Conservation (phyloP, 2,797 vertebrate genomes). For the Antrozous pallidus region DNA sequence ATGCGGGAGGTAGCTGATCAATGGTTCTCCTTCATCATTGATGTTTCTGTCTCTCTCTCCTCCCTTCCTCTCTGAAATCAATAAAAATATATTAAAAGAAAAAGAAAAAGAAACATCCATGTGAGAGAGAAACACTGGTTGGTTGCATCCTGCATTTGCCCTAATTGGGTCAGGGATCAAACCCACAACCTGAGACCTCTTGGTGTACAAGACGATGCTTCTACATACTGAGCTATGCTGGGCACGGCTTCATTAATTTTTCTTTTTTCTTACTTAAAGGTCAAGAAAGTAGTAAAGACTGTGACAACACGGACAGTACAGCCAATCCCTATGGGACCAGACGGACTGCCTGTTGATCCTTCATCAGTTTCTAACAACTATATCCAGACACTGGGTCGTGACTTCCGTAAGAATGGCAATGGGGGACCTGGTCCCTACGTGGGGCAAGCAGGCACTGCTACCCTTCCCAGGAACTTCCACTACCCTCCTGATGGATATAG, state of each 20-base stretch:
- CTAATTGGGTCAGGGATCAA: neutral
- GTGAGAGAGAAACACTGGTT: neutral
- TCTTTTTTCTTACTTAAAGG: conserved; percentile 79
- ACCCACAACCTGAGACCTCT: neutral
- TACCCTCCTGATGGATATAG: conserved; percentile 87
- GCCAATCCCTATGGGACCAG: conserved; percentile 86
- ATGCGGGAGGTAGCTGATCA: too few relatives aligned
- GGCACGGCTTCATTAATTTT: neutral
- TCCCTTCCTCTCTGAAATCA: too few relatives aligned
- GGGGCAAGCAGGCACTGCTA: conserved; percentile 85
- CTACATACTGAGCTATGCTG: neutral
- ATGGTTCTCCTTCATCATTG: too few relatives aligned
- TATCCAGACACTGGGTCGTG: conserved; percentile 88
- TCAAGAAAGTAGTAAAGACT: conserved; percentile 94
- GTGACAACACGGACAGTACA: conserved; percentile 92
- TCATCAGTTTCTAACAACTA: conserved; percentile 87
- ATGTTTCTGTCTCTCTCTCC: too few relatives aligned
- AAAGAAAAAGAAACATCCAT: neutral
- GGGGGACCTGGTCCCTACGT: conserved; percentile 84
- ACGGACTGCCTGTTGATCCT: conserved; percentile 91
- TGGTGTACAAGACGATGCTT: neutral
- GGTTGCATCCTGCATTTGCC: neutral
- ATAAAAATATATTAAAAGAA: too few relatives aligned
- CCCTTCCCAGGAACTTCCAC: conserved; percentile 95
- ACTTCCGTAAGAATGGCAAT: conserved; percentile 87